Base-by-base conservation (phyloP, 1,140 invertebrate genomes). In the Caenorhabditis remanei region DNA sequence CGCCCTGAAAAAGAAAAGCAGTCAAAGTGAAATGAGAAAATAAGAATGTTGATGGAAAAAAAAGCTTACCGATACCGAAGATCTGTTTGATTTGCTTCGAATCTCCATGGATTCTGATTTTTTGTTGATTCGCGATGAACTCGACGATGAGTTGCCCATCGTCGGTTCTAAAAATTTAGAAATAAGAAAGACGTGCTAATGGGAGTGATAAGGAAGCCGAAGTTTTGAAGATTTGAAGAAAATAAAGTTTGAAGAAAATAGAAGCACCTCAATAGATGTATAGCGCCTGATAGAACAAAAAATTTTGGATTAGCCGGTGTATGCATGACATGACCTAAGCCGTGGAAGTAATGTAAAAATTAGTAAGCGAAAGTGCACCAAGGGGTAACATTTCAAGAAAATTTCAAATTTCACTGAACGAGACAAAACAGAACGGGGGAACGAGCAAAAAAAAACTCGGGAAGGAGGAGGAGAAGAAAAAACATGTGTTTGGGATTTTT, bases 401-500 rank as follows among this genome's bases (percentile, higher is more conserved):
- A 11, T 19, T 14, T 7, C 6, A n/a, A 58, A 58, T 19, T 58
- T 58, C 19, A 58, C 14, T 6, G 13, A 53, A 46, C 21, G 19
- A 53, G 71, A 79, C 71, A 50, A 24, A 79, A 79, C 46, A 53
- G 65, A 71, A 71, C 65, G 71, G 71, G 21, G 14, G 61, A 40
- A 63, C 21, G 24, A 4, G 11, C 8, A 9, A 53, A 53, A 16
- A 53, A 16, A 53, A 14, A 16, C 9, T 11, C 11, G 6, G 19
- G 46, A 43, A 79, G 53, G 11, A 19, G 8, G 46, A 79, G n/a
- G 46, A 50, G 40, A 50, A 48, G 21, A 50, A 79, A 79, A 79
- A 79, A 79, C 71, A 79, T 79, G 71, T 79, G 71, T 79, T 79
- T 79, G 71, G 53, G 71, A 79, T 79, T 79, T 79, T 79, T 79